Conservation (phyloP, 2,888 invertebrate species). For the Harmothoe impar region DNA sequence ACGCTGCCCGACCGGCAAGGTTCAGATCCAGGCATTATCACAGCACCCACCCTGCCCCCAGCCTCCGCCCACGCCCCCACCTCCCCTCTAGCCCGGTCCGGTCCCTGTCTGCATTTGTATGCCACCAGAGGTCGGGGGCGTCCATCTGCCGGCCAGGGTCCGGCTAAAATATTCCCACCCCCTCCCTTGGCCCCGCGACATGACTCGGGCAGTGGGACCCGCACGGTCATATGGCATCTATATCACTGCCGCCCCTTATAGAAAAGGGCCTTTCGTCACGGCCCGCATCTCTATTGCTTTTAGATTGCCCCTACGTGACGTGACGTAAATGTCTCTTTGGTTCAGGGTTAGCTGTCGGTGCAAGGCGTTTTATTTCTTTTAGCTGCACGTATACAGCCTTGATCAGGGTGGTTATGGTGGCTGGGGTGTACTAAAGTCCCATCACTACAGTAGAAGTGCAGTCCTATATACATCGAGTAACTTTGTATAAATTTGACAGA, state of each 20-base stretch:
- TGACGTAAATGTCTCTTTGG: background rate
- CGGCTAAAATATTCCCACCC: background rate
- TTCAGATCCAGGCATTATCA: constrained; percentile 46
- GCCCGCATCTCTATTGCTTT: constrained; percentile 4
- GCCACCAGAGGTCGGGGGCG: background rate
- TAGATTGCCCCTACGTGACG: background rate
- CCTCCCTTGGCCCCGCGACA: background rate
- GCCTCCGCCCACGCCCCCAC: background rate
- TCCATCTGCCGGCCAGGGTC: constrained; percentile 38
- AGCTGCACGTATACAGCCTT: too few relatives aligned
- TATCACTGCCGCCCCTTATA: background rate
- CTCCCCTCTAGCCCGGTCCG: background rate
- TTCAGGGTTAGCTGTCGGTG: background rate
- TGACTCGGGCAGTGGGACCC: background rate
- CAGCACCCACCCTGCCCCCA: constrained; percentile 2
- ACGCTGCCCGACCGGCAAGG: constrained; percentile 28
- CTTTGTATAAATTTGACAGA: too few relatives aligned
- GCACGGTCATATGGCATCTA: constrained; percentile 11
- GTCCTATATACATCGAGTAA: too few relatives aligned
- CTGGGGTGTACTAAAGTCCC: too few relatives aligned
- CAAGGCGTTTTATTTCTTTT: too few relatives aligned
- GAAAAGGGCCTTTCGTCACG: constrained; percentile 19
- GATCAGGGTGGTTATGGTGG: too few relatives aligned
- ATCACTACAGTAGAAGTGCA: too few relatives aligned
- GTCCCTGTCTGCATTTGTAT: constrained; percentile 39